These are phyloP conservation scores for Pinna nobilis DNA, from an alignment of 1,140 invertebrate species.

Conservation along the genomic window DNA sequence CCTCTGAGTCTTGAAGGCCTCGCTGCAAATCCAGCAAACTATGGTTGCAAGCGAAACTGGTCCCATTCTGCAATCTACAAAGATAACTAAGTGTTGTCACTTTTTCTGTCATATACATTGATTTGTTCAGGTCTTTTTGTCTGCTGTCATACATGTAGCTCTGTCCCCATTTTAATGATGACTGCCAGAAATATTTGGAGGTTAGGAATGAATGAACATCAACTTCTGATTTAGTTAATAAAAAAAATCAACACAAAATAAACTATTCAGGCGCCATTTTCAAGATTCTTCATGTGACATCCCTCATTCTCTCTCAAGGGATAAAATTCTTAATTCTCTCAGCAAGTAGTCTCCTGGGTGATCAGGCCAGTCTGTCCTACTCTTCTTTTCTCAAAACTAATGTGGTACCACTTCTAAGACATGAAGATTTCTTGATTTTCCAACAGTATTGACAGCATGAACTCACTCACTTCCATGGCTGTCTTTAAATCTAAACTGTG, in stretches of 20 bases:
- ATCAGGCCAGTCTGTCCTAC: conserved; percentile 14
- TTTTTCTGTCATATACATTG: neutral
- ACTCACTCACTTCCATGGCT: neutral
- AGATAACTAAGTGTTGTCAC: neutral
- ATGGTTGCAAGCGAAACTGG: neutral
- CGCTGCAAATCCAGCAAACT: conserved; percentile 3
- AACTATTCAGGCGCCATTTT: neutral
- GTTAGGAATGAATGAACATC: neutral
- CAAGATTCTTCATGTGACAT: neutral
- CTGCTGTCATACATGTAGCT: neutral
- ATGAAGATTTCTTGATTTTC: neutral
- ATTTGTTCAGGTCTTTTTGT: neutral
- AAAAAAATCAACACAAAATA: neutral
- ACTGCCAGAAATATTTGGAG: neutral
- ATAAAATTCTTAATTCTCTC: neutral
- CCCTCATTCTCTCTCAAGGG: neutral
- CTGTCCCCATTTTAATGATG: neutral
- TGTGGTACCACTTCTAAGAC: neutral
- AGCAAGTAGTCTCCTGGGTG: conserved; percentile 7
- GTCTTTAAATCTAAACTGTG: neutral
- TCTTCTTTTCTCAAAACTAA: neutral
- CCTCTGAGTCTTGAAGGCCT: neutral
- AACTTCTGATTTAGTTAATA: neutral
- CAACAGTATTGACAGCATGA: neutral
- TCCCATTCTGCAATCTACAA: conserved; percentile 2